These are phyloP conservation scores for Phoxinus dragarum DNA, from an alignment of 2,797 vertebrate species.

Conservation along the genomic window DNA sequence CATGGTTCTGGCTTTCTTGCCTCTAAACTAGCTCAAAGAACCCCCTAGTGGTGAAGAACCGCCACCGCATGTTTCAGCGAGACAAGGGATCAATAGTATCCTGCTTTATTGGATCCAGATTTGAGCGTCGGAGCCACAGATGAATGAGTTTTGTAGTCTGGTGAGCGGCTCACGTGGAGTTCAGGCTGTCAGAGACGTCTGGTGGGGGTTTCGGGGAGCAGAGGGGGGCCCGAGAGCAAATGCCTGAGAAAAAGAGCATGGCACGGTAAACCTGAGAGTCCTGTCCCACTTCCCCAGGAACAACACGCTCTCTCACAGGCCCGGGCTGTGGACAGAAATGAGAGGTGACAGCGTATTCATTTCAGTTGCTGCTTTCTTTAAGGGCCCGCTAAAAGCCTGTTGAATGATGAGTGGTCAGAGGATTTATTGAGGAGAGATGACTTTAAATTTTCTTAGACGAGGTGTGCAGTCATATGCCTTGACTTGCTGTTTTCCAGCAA, in stretches of 20 bases:
- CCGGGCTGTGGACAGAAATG: conserved; percentile 76
- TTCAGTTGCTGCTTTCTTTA: conserved; percentile 79
- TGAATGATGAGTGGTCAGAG: conserved; percentile 80
- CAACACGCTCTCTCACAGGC: conserved; percentile 81
- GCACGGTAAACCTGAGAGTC: conserved; percentile 81
- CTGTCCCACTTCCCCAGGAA: conserved; percentile 72
- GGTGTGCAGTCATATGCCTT: conserved; percentile 65
- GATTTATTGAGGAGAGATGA: conserved; percentile 77
- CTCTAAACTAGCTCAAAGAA: conserved; percentile 73
- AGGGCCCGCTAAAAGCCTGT: conserved; percentile 76
- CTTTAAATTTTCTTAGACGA: conserved; percentile 67
- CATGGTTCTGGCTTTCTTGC: conserved; percentile 41
- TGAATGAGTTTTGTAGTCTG: conserved; percentile 89
- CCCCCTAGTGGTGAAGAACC: conserved; percentile 75
- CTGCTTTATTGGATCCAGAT: conserved; percentile 86
- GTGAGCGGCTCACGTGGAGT: conserved; percentile 82
- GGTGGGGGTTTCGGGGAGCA: conserved; percentile 73
- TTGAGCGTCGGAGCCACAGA: conserved; percentile 84
- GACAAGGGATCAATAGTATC: conserved; percentile 79
- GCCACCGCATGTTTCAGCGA: conserved; percentile 37
- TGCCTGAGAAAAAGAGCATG: conserved; percentile 77
- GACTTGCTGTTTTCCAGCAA: conserved; percentile 56
- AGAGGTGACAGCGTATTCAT: conserved; percentile 85
- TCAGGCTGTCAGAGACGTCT: conserved; percentile 86
- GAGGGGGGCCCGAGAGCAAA: conserved; percentile 77